Base-by-base conservation (phyloP, 1,140 invertebrate species). In the Pseudomyrmex flavicornis region DNA sequence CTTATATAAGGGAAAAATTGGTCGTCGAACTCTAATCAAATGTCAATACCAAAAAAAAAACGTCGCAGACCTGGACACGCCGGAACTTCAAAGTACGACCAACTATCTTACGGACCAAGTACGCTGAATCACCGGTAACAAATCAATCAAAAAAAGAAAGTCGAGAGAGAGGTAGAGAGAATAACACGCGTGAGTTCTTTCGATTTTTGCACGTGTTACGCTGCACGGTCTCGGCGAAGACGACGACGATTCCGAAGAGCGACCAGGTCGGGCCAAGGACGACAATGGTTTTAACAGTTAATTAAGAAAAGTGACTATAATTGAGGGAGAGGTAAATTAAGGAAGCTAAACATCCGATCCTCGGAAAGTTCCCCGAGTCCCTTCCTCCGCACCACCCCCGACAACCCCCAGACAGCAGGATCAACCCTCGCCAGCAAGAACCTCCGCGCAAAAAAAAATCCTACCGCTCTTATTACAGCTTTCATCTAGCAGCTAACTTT, bases 71-170 rank as follows among this genome's bases (percentile, higher is more conserved):
- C 83, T 76, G 54, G 68, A 74, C 63, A 83, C 85, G 59, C 86
- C 82, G 86, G 85, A 75, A 75, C 52, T 88, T 87, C 86, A 88
- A 87, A 84, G 86, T 89, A 89, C 87, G 88, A 89, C 88, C 88
- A 89, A 89, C 74, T 88, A 88, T 69, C 79, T 82, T 86, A 86
- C 84, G 88, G 88, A 89, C 88, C 88, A 89, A 89, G 88, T 89
- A 89, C 87, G 87, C 87, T 88, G 87, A 88, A 86, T 75, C 69
- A 62, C 83, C 87, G 87, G 88, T 88, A 82, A 80, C 20, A 65
- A 85, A 83, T 89, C 73, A 85, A 88, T 83, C 86, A 87, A 88
- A 87, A 87, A 52, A 63, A 13, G 4, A 46, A 83, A n/a, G 54
- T 83, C 56, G 75, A 74, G 66, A 76, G 84, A 75, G 26, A 74